Evolutionary conservation across 2,888 invertebrate species (phyloP).

Genomic region (Lithodes maja): DNA sequence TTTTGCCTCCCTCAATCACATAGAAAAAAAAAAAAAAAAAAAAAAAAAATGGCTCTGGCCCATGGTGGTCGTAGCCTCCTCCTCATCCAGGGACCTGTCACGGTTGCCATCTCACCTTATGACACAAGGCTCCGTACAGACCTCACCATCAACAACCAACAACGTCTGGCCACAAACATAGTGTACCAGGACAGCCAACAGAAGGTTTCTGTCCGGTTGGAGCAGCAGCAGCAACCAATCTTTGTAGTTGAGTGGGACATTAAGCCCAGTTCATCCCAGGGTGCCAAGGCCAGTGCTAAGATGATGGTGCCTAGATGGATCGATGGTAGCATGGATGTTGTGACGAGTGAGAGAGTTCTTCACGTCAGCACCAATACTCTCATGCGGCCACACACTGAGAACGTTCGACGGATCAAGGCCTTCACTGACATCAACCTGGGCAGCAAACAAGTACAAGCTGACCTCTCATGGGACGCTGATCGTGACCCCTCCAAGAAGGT

Average conservation of each 20-base stretch:
- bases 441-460: neutral
- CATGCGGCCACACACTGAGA: neutral
- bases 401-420: constrained; percentile 26
- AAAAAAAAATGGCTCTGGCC: constrained; percentile 8
- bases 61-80: neutral
- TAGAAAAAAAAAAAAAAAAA: no score
- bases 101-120: neutral
- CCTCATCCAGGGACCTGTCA: constrained; percentile 33
- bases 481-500: constrained; percentile 28
- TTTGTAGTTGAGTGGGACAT: neutral
- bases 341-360: constrained; percentile 2
- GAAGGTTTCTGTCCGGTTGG: neutral
- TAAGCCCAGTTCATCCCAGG: neutral
- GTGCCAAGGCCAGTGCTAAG: neutral
- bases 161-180: neutral
- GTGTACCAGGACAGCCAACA: constrained; percentile 8
- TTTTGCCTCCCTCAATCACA: no score
- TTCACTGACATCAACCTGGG: constrained; percentile 25
- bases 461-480: constrained; percentile 47
- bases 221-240: neutral
- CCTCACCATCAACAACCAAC: constrained; percentile 12
- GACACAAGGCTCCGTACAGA: constrained; percentile 5
- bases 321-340: constrained; percentile 9
- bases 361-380: constrained; percentile 25
- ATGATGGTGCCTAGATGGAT: neutral